Evolutionary conservation across 2,797 vertebrate species (phyloP).

Genomic region (Orestias chungarensis): DNA sequence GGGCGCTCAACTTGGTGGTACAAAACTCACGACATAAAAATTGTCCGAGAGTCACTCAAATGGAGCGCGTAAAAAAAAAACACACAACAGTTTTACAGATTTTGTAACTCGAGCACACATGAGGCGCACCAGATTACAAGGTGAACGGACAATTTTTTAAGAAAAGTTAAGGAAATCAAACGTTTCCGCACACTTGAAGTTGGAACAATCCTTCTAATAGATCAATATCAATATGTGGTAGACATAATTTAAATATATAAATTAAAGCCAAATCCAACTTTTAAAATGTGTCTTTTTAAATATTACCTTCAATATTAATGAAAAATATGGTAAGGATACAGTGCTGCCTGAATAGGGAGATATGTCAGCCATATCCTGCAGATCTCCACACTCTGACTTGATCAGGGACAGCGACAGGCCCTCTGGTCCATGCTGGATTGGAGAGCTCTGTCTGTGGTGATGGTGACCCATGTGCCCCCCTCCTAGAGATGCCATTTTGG

Average conservation of each 20-base stretch:
- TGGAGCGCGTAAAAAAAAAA: too few species aligned
- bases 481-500: constrained; percentile 89
- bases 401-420: constrained; percentile 96
- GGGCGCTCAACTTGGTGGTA: too few species aligned
- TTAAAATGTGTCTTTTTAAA: background rate
- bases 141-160: too few species aligned
- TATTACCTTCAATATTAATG: constrained; percentile 1
- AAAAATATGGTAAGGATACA: constrained; percentile 86
- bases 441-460: constrained; percentile 86
- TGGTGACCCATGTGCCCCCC: constrained; percentile 91
- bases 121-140: too few species aligned
- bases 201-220: background rate
- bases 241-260: background rate
- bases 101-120: too few species aligned
- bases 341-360: constrained; percentile 97
- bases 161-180: background rate
- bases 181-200: background rate
- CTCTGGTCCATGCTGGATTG: constrained; percentile 89
- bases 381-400: constrained; percentile 97
- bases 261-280: background rate
- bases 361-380: constrained; percentile 97
- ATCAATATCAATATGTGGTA: background rate
- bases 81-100: too few species aligned
- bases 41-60: too few species aligned
- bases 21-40: too few species aligned